phyloP scores from a whole-genome alignment of 2,888 invertebrate species.

The Tenthredo livida region DNA sequence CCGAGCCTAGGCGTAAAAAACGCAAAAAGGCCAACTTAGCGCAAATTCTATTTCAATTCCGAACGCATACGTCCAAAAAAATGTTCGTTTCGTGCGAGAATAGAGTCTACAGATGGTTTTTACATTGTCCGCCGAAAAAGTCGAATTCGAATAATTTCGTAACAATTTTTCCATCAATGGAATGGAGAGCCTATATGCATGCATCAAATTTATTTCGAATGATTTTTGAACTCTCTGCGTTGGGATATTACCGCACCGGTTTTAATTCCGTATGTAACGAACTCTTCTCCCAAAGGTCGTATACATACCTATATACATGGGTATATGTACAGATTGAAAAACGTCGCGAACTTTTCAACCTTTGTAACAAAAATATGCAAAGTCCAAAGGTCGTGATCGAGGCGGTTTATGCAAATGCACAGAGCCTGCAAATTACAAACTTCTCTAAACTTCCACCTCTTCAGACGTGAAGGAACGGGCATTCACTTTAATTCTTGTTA shows the following conservation, averaged over 20 bases:
- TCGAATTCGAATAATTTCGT: too few species aligned
- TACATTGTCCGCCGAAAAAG: too few species aligned
- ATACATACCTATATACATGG: too few species aligned
- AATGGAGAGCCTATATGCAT: not conserved
- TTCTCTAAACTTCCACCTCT: slow-evolving; percentile 27
- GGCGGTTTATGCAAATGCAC: slow-evolving; percentile 13
- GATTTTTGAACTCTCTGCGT: not conserved
- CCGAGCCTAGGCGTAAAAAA: too few species aligned
- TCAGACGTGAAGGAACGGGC: not conserved
- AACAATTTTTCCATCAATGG: too few species aligned
- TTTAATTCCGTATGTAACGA: not conserved
- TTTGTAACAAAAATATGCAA: not conserved
- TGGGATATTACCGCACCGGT: not conserved
- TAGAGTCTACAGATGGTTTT: too few species aligned
- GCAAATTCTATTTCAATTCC: too few species aligned
- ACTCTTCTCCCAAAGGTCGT: not conserved
- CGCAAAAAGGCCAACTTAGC: too few species aligned
- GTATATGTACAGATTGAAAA: not conserved
- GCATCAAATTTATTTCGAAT: not conserved
- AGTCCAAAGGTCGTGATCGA: slow-evolving; percentile 28
- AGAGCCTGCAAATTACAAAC: slow-evolving; percentile 28
- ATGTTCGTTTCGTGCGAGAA: too few species aligned
- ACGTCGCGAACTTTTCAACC: slow-evolving; percentile 3
- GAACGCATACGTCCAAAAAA: too few species aligned
- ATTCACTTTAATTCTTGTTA: slow-evolving; percentile 36